Evolutionary conservation across 2,113 vertebrate species (phyloP).

Genomic region (Pteruthius melanotis): DNA sequence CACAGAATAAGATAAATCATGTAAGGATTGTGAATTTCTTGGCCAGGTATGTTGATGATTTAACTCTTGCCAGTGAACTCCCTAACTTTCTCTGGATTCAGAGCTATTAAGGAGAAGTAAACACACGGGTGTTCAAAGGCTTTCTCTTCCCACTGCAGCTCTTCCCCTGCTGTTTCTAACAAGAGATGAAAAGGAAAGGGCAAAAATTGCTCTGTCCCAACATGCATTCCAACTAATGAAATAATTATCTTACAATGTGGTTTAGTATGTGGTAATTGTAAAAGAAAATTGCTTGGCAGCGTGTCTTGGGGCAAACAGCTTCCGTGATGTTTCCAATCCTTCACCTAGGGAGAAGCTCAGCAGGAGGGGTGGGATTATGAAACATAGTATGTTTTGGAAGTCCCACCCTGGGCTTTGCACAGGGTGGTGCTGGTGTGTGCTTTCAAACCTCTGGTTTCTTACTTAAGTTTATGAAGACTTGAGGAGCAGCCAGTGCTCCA

Average conservation of each 20-base stretch:
- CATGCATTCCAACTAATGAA: slow-evolving; percentile 15
- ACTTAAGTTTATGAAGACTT: not conserved
- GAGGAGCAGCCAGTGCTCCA: not conserved
- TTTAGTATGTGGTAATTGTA: slow-evolving; percentile 32
- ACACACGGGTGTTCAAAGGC: slow-evolving; percentile 30
- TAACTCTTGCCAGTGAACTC: not conserved
- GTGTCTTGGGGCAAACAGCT: not conserved
- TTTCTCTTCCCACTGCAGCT: not conserved
- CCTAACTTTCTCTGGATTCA: not conserved
- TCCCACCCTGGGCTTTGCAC: not conserved
- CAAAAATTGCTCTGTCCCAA: slow-evolving; percentile 32
- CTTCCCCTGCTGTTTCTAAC: slow-evolving; percentile 30
- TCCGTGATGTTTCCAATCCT: not conserved
- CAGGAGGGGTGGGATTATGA: not conserved
- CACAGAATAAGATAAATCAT: not conserved
- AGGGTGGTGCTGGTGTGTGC: not conserved
- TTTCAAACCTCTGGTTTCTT: not conserved
- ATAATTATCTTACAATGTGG: slow-evolving; percentile 49
- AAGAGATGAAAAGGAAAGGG: slow-evolving; percentile 54
- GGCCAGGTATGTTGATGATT: not conserved
- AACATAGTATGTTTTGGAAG: slow-evolving; percentile 8
- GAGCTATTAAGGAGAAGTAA: slow-evolving; percentile 1
- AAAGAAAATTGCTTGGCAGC: slow-evolving; percentile 35
- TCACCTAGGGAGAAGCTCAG: not conserved
- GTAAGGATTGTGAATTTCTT: not conserved